These are phyloP conservation scores for Hyaena hyaena DNA, from an alignment of 2,113 vertebrate genomes.

Conservation along the genomic window DNA sequence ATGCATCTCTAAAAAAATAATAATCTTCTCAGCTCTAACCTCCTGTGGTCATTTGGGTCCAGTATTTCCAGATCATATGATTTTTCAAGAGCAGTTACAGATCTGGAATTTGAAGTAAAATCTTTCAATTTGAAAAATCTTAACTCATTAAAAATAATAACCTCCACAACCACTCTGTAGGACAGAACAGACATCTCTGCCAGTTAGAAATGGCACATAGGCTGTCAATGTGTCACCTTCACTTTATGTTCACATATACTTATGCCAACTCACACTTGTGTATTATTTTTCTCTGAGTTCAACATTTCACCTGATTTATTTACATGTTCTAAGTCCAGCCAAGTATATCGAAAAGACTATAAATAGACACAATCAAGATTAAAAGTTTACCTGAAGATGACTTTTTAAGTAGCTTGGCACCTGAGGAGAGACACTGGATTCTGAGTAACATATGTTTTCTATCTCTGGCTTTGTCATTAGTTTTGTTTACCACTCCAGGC, in stretches of 20 bases:
- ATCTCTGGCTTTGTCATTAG: not conserved
- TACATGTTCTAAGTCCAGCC: not conserved
- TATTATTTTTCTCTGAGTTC: not conserved
- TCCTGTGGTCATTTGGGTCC: not conserved
- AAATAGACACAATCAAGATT: not conserved
- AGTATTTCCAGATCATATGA: not conserved
- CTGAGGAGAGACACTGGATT: not conserved
- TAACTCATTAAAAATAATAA: not conserved
- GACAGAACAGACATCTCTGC: not conserved
- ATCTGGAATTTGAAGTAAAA: not conserved
- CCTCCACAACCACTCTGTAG: not conserved
- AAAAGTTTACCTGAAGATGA: not conserved
- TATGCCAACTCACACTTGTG: not conserved
- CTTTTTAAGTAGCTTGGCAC: not conserved
- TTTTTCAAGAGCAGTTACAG: constrained; percentile 1
- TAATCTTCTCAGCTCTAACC: not conserved
- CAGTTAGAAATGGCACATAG: not conserved
- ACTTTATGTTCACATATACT: not conserved
- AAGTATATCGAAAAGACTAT: not conserved
- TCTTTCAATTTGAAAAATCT: not conserved
- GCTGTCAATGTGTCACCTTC: not conserved
- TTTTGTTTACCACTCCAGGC: not conserved
- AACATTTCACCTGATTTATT: not conserved
- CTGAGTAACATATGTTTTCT: not conserved
- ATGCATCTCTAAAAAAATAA: not conserved